Evolutionary conservation across 2,113 vertebrate species (phyloP).

Genomic region (Casuarius casuarius): DNA sequence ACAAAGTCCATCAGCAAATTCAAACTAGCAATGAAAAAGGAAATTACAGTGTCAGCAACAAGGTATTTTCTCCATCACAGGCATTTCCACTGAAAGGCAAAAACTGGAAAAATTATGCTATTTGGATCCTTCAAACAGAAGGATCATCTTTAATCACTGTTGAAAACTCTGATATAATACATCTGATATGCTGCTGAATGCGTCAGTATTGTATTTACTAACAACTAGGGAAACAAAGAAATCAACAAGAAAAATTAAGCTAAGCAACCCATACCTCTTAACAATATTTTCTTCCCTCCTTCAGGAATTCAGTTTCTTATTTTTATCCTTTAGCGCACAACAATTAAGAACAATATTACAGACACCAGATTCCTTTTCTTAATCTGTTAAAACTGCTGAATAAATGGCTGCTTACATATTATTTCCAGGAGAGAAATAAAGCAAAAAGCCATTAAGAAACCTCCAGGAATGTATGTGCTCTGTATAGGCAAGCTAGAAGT

Average conservation of each 20-base stretch:
- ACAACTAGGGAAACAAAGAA: neutral
- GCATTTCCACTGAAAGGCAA: neutral
- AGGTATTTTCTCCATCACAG: neutral
- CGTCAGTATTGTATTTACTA: neutral
- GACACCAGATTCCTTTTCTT: neutral
- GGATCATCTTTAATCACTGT: neutral
- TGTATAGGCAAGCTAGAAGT: neutral
- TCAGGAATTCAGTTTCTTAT: neutral
- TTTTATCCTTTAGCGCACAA: neutral
- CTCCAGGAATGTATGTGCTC: neutral
- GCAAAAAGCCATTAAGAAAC: neutral
- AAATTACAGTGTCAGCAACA: neutral
- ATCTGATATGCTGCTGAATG: neutral
- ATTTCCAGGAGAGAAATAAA: neutral
- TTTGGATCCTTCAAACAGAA: neutral
- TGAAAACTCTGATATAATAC: neutral
- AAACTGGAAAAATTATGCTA: neutral
- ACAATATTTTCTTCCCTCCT: neutral
- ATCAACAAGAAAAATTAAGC: neutral
- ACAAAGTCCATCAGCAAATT: neutral
- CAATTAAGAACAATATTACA: neutral
- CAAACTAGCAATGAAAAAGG: neutral
- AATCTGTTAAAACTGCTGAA: neutral
- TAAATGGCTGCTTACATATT: neutral
- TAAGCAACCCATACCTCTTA: accelerated